These are phyloP conservation scores for Centropristis striata DNA, from an alignment of 2,113 vertebrate species.

Conservation along the genomic window DNA sequence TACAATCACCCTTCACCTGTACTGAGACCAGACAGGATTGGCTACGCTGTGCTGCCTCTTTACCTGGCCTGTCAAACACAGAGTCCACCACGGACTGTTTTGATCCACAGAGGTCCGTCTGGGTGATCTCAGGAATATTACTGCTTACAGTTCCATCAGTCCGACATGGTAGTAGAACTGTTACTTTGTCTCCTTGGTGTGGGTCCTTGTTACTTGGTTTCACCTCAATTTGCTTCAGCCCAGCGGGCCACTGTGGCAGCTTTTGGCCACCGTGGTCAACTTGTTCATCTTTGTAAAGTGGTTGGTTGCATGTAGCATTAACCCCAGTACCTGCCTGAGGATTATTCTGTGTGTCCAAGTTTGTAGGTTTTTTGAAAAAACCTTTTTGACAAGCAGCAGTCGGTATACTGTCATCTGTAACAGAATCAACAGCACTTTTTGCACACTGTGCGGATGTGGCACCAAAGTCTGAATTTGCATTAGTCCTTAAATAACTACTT, in stretches of 20 bases:
- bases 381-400: constrained; percentile 78
- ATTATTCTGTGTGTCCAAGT: constrained; percentile 81
- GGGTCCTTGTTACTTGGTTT: constrained; percentile 86
- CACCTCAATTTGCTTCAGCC: constrained; percentile 78
- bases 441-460: constrained; percentile 78
- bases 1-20: constrained; percentile 84
- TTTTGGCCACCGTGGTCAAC: constrained; percentile 69
- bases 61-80: constrained; percentile 60
- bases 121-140: constrained; percentile 69
- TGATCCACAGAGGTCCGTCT: constrained; percentile 63
- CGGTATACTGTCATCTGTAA: constrained; percentile 76
- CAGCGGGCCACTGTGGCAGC: constrained; percentile 58
- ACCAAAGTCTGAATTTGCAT: constrained; percentile 73
- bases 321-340: constrained; percentile 88
- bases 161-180: constrained; percentile 83
- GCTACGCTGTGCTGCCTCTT: constrained; percentile 31
- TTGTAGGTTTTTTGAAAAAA: constrained; percentile 81
- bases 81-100: constrained; percentile 54
- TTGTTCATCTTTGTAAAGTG: constrained; percentile 71
- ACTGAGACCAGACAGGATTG: constrained; percentile 48
- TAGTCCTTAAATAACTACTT: constrained; percentile 85
- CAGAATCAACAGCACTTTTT: constrained; percentile 80
- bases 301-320: constrained; percentile 74
- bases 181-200: constrained; percentile 88
- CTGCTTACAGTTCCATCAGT: constrained; percentile 68